Conservation (phyloP, 2,113 vertebrate genomes). For the Furnarius figulus region DNA sequence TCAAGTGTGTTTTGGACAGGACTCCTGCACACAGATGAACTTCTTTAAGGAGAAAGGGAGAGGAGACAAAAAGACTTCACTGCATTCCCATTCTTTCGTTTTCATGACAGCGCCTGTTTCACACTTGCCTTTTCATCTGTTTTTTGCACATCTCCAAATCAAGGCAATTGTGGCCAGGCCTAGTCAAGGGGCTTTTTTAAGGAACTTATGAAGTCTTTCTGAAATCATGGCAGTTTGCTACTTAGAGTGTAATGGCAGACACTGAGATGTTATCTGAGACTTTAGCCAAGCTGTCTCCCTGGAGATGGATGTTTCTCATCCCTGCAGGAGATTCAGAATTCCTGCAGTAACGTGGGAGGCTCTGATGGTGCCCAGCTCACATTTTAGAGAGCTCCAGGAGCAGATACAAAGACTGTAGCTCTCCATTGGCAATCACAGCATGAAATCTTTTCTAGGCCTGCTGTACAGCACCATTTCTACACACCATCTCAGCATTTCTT, state of each 20-base stretch:
- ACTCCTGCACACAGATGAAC: neutral
- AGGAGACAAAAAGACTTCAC: neutral
- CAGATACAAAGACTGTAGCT: neutral
- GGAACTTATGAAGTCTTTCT: neutral
- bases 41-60: neutral
- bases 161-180: neutral
- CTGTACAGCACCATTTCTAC: neutral
- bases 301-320: neutral
- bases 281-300: neutral
- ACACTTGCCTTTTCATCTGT: neutral
- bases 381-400: neutral
- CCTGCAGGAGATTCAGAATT: neutral
- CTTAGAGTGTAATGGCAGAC: neutral
- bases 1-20: neutral
- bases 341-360: neutral
- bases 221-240: constrained; percentile 17
- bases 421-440: fast-evolving
- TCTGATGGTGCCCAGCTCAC: neutral
- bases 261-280: neutral
- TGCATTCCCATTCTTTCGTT: neutral
- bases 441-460: neutral
- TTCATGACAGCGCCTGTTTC: neutral
- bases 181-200: constrained; percentile 6
- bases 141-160: neutral
- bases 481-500: neutral